Conservation (phyloP, 2,113 vertebrate genomes). For the Hydrolagus affinis region DNA sequence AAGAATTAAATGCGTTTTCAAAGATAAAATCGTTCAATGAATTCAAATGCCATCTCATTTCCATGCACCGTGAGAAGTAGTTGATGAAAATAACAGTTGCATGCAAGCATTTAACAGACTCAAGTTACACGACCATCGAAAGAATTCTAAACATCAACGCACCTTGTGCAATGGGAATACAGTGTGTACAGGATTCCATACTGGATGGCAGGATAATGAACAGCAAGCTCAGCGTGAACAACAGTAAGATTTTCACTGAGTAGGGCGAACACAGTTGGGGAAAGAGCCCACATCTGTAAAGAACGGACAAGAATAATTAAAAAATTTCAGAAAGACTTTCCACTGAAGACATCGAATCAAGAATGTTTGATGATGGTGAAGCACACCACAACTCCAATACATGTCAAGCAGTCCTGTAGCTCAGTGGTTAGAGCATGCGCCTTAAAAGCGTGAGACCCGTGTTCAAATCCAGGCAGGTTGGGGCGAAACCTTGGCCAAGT, state of each 20-base stretch:
- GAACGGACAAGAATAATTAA: slow-evolving; percentile 34
- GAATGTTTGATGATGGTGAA: no score
- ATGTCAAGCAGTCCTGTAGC: no score
- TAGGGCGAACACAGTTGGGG: slow-evolving; percentile 88
- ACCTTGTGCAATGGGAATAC: slow-evolving; percentile 97
- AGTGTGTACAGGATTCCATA: slow-evolving; percentile 86
- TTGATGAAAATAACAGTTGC: not conserved
- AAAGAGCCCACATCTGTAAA: slow-evolving; percentile 94
- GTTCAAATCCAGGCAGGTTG: no score
- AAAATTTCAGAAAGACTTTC: no score
- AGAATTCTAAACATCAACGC: slow-evolving; percentile 35
- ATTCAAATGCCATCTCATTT: not conserved
- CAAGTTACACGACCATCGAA: not conserved
- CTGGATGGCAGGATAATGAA: slow-evolving; percentile 85
- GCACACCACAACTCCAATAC: no score
- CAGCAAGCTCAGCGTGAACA: slow-evolving; percentile 78
- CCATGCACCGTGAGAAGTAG: not conserved
- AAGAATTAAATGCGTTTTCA: not conserved
- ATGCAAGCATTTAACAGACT: not conserved
- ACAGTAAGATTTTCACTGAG: slow-evolving; percentile 87
- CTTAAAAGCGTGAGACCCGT: no score
- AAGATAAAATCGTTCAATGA: not conserved
- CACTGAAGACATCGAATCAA: no score
- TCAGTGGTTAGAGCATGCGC: no score
- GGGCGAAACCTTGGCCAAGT: no score